A percentile compares a stretch with the other conserved stretches of the same genome.
Evolutionary conservation across 2,888 invertebrate species (phyloP).

Genomic region (Coremacera marginata): DNA sequence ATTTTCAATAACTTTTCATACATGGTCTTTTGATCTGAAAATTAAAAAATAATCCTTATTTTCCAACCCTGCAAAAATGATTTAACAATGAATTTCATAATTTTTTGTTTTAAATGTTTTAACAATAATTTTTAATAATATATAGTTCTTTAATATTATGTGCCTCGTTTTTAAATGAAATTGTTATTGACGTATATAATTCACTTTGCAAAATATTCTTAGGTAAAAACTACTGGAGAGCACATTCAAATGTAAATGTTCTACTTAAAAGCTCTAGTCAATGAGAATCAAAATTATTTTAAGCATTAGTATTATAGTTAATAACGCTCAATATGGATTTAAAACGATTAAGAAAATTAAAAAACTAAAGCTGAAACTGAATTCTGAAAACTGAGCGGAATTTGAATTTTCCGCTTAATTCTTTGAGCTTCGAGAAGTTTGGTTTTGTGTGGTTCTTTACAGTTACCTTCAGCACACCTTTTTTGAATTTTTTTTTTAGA

Average conservation of each 20-base stretch:
- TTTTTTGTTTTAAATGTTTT: no score
- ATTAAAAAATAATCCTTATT: no score
- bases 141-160: conserved; percentile 8
- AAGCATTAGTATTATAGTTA: background rate
- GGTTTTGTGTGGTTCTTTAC: background rate
- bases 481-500: background rate
- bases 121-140: background rate
- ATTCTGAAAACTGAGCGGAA: no score
- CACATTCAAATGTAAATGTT: background rate
- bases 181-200: conserved; percentile 1
- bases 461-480: background rate
- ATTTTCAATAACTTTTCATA: no score
- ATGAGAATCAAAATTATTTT: background rate
- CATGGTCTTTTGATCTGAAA: no score
- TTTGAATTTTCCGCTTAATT: background rate
- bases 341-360: background rate
- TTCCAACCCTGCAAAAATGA: no score
- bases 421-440: background rate
- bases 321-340: background rate
- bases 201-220: no score
- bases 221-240: background rate
- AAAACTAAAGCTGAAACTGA: background rate
- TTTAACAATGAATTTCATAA: no score
- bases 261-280: background rate
- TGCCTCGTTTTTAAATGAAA: conserved; percentile 18